Conservation (phyloP, 1,140 invertebrate species). For the Melipona quadrifasciata region DNA sequence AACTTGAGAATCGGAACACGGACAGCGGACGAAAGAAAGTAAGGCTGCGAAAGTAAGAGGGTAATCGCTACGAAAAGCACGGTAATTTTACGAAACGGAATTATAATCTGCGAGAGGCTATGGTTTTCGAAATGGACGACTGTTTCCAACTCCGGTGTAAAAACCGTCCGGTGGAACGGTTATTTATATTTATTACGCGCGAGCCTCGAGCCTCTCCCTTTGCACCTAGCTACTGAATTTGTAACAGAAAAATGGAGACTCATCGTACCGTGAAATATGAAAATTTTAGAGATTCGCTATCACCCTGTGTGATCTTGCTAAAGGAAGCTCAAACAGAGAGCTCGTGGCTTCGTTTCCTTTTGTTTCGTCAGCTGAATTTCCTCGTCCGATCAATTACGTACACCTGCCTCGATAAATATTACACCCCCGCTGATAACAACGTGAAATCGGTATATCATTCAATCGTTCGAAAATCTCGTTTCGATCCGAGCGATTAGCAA, state of each 20-base stretch:
- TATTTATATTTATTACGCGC: background rate
- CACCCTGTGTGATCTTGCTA: too few relatives aligned
- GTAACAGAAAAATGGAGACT: background rate
- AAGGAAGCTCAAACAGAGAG: too few relatives aligned
- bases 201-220: background rate
- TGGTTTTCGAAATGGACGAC: background rate
- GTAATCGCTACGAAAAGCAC: background rate
- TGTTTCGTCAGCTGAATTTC: too few relatives aligned
- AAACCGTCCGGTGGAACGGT: background rate
- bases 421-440: too few relatives aligned
- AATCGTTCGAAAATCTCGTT: too few relatives aligned
- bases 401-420: too few relatives aligned
- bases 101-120: background rate
- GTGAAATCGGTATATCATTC: too few relatives aligned
- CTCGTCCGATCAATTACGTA: too few relatives aligned
- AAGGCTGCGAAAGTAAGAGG: background rate
- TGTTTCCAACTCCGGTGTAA: background rate
- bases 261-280: too few relatives aligned
- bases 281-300: too few relatives aligned
- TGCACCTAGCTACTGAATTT: background rate
- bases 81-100: background rate
- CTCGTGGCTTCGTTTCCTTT: too few relatives aligned
- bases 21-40: background rate
- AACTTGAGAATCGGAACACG: background rate
- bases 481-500: too few relatives aligned